phyloP scores from a whole-genome alignment of 30 jellyfish, hydroid and myxozoan species.

The Phacellophora camtschatica region DNA sequence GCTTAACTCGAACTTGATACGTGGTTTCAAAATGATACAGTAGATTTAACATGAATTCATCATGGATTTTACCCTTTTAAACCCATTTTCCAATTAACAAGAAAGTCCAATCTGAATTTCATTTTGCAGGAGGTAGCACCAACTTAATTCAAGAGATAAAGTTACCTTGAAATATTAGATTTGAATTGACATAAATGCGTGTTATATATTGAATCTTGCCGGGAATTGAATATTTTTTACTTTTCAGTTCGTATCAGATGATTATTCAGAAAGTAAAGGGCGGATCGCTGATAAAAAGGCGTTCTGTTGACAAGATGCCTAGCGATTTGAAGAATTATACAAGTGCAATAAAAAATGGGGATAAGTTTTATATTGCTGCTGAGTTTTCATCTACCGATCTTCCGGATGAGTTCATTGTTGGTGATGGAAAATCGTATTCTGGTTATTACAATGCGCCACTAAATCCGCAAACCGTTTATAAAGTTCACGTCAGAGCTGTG shows the following conservation, averaged over 20 bases:
- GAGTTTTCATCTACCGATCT: conserved; percentile 35
- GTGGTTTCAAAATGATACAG: no score
- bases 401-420: conserved; percentile 60
- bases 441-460: conserved; percentile 79
- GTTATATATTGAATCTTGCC: no score
- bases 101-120: no score
- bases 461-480: conserved; percentile 56
- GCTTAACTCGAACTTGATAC: no score
- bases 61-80: no score
- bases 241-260: conserved; percentile 61
- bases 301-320: conserved; percentile 15
- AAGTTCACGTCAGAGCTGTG: conserved; percentile 68
- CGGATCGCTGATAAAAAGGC: conserved; percentile 29
- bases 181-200: no score
- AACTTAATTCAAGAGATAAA: no score
- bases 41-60: no score
- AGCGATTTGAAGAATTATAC: conserved; percentile 9
- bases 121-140: no score
- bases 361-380: conserved; percentile 71
- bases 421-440: conserved; percentile 65
- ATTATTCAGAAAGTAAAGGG: conserved; percentile 57
- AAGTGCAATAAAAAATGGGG: conserved; percentile 49
- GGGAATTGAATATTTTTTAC: background rate
- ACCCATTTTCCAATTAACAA: no score
- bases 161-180: no score